Evolutionary conservation across 1,140 invertebrate genomes (phyloP).

Genomic region (Drosophila dunni): DNA sequence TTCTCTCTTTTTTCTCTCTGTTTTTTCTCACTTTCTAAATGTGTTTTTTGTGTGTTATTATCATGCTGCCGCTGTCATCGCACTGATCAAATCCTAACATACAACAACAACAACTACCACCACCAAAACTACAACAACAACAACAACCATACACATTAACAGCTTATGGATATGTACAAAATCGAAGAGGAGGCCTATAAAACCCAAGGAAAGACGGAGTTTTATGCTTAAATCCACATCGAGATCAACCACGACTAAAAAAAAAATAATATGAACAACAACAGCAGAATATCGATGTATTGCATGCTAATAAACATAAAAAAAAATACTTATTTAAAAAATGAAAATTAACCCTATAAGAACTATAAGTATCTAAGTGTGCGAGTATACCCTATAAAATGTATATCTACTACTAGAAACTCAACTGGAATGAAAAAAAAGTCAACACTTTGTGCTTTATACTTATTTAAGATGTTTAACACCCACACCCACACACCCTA

Average conservation of each 20-base stretch:
- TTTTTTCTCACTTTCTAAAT: slow-evolving; percentile 11
- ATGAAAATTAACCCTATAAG: slow-evolving; percentile 16
- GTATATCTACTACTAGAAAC: slow-evolving; percentile 51
- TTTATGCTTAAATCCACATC: slow-evolving; percentile 89
- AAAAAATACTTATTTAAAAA: slow-evolving; percentile 34
- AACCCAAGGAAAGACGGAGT: slow-evolving; percentile 94
- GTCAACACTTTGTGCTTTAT: slow-evolving; percentile 81
- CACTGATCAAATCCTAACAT: slow-evolving; percentile 29
- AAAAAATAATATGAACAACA: slow-evolving; percentile 24
- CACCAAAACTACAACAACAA: slow-evolving; percentile 17
- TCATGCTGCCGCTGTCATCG: slow-evolving; percentile 55
- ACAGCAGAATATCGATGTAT: slow-evolving; percentile 11
- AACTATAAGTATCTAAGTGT: slow-evolving; percentile 21
- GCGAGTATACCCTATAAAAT: slow-evolving; percentile 22
- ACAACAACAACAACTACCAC: slow-evolving; percentile 29
- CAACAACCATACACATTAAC: slow-evolving; percentile 59
- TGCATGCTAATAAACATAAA: slow-evolving; percentile 15
- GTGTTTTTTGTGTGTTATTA: slow-evolving; percentile 32
- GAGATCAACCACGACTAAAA: slow-evolving; percentile 8
- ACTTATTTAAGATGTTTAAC: slow-evolving; percentile 67
- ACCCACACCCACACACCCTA: slow-evolving; percentile 21
- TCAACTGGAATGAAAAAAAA: slow-evolving; percentile 55
- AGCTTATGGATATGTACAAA: slow-evolving; percentile 97
- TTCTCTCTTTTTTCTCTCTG: slow-evolving; percentile 27
- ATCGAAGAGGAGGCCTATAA: slow-evolving; percentile 97